Evolutionary conservation across 2,888 invertebrate species (phyloP).

Genomic region (Conchocele bisecta): DNA sequence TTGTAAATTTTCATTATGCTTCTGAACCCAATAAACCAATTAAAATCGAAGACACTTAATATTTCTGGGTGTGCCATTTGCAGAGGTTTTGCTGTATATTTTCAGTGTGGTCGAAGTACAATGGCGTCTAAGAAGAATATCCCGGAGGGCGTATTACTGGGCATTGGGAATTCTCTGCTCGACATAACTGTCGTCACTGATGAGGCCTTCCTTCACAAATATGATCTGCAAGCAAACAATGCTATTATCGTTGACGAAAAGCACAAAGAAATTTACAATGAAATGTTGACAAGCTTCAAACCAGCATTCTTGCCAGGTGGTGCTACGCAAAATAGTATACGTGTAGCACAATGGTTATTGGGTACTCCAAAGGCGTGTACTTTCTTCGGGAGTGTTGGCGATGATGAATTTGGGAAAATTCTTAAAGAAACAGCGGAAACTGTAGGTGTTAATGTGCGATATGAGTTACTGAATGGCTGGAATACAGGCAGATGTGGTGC

Average conservation of each 20-base stretch:
- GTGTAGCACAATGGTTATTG: constrained; percentile 96
- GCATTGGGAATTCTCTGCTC: constrained; percentile 97
- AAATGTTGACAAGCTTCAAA: constrained; percentile 84
- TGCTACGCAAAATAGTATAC: constrained; percentile 95
- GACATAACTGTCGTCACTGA: constrained; percentile 95
- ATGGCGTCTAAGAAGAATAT: neutral
- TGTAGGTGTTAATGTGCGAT: constrained; percentile 93
- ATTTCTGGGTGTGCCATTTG: too few relatives aligned
- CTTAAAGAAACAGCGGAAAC: constrained; percentile 89
- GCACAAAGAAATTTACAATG: constrained; percentile 88
- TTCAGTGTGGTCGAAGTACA: too few relatives aligned
- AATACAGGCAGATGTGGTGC: constrained; percentile 98
- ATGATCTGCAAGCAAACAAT: constrained; percentile 93
- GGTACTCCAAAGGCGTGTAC: constrained; percentile 90
- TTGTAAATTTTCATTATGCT: too few relatives aligned
- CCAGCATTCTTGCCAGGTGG: constrained; percentile 96
- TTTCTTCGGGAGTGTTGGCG: constrained; percentile 97
- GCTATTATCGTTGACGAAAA: constrained; percentile 96
- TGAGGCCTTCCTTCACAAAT: constrained; percentile 90
- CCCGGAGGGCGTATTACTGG: constrained; percentile 89
- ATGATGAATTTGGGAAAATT: constrained; percentile 93
- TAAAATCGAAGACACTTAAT: too few relatives aligned
- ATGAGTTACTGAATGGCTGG: constrained; percentile 87
- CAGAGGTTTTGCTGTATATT: too few relatives aligned
- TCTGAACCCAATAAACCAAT: too few relatives aligned